Evolutionary conservation across 2,113 vertebrate genomes (phyloP), one percentile per base, ranked within the genome.

Genomic region (Channa argus): DNA sequence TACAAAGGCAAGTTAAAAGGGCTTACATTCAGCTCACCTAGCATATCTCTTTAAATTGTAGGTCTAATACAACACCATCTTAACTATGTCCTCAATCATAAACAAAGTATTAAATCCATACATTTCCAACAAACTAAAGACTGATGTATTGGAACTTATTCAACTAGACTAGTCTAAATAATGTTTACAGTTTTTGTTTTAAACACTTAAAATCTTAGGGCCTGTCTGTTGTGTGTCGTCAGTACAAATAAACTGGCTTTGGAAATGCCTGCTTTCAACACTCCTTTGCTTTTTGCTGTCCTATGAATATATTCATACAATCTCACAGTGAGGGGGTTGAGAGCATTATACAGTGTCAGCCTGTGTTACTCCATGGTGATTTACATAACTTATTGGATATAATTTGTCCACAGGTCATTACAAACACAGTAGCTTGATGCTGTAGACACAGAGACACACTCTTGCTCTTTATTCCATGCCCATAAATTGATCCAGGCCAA

Each of bases 251-350:
- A 86, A 89, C 68, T 39, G 60, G 75, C 58, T 72, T 80, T 76
- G 85, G 86, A 41, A 86, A 76, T 37, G 33, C 37, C 72, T 46
- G 58, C 80, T 76, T 77, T 69, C 1, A n/a, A 85, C 43, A 84
- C 75, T 67, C 52, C 73, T 65, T 34, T 72, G 69, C 33, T 61
- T 54, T 74, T 80, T 84, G 80, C 80, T 78, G 51, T 71, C 69
- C 79, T 67, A 91, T 92, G 85, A 91, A 93, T 90, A 86, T 86
- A 91, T 93, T 91, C 80, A 90, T 91, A 88, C 88, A 70, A 90
- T 91, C 73, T 85, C 60, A 80, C 71, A 86, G 86, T 71, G 66
- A 70, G 64, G 80, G 53, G 44, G 77, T 47, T 80, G 75, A 59
- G 64, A 71, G 80, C 71, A 83, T 91, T 89, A 71, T 67, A 92